A percentile compares a stretch with the other conserved stretches of the same genome.
Evolutionary conservation across 2,797 vertebrate genomes (phyloP).

Genomic region (Peromyscus melanophrys): DNA sequence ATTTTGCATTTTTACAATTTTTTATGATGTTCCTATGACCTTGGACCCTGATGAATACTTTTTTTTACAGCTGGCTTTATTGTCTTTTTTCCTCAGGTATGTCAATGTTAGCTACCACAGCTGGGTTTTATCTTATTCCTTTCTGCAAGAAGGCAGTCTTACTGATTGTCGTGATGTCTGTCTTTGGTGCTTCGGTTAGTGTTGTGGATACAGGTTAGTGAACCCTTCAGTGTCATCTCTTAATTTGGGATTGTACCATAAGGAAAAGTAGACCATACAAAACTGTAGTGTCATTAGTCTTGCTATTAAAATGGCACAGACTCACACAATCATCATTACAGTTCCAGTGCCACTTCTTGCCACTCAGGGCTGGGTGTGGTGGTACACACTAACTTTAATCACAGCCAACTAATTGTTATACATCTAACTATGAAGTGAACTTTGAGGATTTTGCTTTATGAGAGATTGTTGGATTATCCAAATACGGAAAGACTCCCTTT

Average conservation of each 20-base stretch:
- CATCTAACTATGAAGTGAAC: background rate
- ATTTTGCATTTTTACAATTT: background rate
- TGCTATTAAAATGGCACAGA: background rate
- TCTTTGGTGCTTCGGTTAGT: conserved; percentile 94
- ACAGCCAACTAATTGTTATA: background rate
- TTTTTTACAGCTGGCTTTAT: conserved; percentile 56
- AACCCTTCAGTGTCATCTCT: background rate
- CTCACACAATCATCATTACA: background rate
- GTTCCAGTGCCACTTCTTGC: background rate
- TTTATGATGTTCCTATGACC: background rate
- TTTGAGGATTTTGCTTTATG: background rate
- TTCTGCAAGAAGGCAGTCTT: conserved; percentile 91
- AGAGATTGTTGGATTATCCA: background rate
- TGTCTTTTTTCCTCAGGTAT: conserved; percentile 88
- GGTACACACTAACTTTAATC: background rate
- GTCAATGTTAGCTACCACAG: conserved; percentile 92
- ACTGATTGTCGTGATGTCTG: conserved; percentile 90
- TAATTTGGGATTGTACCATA: background rate
- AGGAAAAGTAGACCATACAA: background rate
- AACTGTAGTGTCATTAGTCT: background rate
- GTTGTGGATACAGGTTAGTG: conserved; percentile 95
- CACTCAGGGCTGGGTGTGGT: background rate
- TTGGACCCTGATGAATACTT: background rate
- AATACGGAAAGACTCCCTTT: background rate
- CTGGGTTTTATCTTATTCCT: conserved; percentile 93